Evolutionary conservation across 2,888 invertebrate species (phyloP).

Genomic region (Nomada fabriciana): DNA sequence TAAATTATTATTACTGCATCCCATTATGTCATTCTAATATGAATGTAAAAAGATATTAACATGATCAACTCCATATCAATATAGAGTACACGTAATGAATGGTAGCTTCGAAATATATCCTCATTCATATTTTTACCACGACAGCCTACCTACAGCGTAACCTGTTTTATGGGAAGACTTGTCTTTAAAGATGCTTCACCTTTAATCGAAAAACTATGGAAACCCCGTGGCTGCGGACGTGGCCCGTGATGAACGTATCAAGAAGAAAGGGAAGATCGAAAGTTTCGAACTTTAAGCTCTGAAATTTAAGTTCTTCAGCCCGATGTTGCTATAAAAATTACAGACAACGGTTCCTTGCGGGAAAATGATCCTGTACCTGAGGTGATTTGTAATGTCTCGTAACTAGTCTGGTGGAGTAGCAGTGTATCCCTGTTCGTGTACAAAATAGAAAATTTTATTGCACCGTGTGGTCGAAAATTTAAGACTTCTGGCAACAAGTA

Average conservation of each 20-base stretch:
- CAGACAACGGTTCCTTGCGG: background rate
- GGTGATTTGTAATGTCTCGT: background rate
- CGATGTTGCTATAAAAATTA: background rate
- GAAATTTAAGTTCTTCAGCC: slow-evolving; percentile 6
- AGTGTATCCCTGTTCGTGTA: no score
- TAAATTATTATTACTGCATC: no score
- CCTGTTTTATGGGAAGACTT: background rate
- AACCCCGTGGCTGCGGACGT: background rate
- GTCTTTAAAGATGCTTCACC: slow-evolving; percentile 5
- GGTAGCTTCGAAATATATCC: background rate
- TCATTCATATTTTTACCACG: slow-evolving; percentile 21
- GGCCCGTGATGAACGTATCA: background rate
- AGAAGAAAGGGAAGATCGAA: background rate
- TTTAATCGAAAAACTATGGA: slow-evolving; percentile 19
- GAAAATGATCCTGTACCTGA: background rate
- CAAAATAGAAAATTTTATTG: no score
- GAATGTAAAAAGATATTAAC: no score
- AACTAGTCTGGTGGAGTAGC: no score
- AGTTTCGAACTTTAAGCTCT: slow-evolving; percentile 5
- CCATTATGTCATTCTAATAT: no score
- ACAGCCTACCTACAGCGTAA: no score
- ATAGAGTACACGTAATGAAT: background rate
- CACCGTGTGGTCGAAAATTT: no score
- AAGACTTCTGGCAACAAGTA: no score
- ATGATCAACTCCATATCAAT: no score